A percentile compares a stretch with the other conserved stretches of the same genome.
These are phyloP conservation scores for Ramazzottius varieornatus DNA, from an alignment of 2,888 invertebrate species.

Conservation along the genomic window DNA sequence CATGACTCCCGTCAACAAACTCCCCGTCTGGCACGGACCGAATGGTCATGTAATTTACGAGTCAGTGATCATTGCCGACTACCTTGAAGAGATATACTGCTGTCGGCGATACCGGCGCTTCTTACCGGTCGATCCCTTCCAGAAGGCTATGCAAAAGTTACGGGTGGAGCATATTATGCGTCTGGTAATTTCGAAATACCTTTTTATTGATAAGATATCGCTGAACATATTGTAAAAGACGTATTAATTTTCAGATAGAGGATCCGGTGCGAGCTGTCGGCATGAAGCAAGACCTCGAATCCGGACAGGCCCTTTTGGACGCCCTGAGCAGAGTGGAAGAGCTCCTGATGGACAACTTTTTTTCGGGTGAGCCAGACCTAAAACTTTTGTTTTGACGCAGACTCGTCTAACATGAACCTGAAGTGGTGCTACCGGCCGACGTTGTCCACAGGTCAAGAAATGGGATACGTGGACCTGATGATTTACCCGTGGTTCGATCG, in stretches of 20 bases:
- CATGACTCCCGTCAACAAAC: not conserved
- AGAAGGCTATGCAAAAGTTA: not conserved
- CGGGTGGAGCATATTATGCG: not conserved
- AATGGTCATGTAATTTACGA: not conserved
- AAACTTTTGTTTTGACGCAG: too few relatives aligned
- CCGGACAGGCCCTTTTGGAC: not conserved
- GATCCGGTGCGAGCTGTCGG: not conserved
- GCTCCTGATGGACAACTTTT: not conserved
- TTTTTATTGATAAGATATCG: not conserved
- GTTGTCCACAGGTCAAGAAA: not conserved
- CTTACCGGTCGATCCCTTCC: not conserved
- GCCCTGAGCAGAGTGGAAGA: not conserved
- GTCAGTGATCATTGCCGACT: not conserved
- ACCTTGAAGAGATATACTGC: not conserved
- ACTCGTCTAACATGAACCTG: too few relatives aligned
- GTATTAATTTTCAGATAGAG: not conserved
- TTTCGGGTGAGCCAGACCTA: not conserved
- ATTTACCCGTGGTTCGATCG: not conserved
- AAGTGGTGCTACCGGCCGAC: too few relatives aligned
- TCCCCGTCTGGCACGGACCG: not conserved
- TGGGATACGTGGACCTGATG: not conserved
- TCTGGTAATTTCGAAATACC: not conserved
- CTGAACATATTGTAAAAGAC: too few relatives aligned
- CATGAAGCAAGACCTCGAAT: not conserved
- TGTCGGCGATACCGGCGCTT: too few relatives aligned